phyloP scores from a whole-genome alignment of 1,140 invertebrate genomes.

The Elymnias hypermnestra region DNA sequence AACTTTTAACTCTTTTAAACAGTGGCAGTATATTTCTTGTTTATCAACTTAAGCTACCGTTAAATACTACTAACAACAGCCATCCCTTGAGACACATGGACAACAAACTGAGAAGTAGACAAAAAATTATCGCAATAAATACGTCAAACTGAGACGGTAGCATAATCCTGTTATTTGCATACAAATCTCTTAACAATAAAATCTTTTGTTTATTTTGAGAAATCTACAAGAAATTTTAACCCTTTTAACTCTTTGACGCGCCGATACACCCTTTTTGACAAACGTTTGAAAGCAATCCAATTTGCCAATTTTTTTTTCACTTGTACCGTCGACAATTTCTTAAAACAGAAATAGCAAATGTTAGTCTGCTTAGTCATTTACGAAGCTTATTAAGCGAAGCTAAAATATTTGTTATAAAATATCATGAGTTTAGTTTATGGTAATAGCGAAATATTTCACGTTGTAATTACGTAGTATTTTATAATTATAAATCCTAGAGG shows the following conservation, averaged over 20 bases:
- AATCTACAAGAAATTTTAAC: conserved; percentile 37
- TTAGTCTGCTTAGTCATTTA: too few species aligned
- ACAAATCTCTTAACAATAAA: conserved; percentile 48
- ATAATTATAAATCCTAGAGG: too few species aligned
- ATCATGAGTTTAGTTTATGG: too few species aligned
- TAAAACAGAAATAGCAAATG: too few species aligned
- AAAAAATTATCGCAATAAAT: conserved; percentile 39
- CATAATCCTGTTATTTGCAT: conserved; percentile 70
- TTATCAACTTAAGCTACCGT: conserved; percentile 36
- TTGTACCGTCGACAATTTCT: too few species aligned
- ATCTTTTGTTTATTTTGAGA: conserved; percentile 40
- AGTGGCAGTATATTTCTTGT: too few species aligned
- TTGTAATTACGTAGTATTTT: too few species aligned
- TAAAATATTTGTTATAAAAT: too few species aligned
- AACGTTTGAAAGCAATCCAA: conserved; percentile 22
- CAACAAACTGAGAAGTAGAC: conserved; percentile 22
- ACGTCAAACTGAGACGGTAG: conserved; percentile 48
- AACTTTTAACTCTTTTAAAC: not conserved
- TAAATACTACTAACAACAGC: conserved; percentile 18
- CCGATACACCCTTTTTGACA: conserved; percentile 25
- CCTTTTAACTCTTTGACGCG: conserved; percentile 50
- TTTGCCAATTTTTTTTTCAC: conserved; percentile 24
- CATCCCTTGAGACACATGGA: conserved; percentile 30
- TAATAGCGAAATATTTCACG: too few species aligned
- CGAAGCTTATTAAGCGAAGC: too few species aligned